Base-by-base conservation (phyloP, 2,888 invertebrate species). In the Eupeodes latifasciatus region DNA sequence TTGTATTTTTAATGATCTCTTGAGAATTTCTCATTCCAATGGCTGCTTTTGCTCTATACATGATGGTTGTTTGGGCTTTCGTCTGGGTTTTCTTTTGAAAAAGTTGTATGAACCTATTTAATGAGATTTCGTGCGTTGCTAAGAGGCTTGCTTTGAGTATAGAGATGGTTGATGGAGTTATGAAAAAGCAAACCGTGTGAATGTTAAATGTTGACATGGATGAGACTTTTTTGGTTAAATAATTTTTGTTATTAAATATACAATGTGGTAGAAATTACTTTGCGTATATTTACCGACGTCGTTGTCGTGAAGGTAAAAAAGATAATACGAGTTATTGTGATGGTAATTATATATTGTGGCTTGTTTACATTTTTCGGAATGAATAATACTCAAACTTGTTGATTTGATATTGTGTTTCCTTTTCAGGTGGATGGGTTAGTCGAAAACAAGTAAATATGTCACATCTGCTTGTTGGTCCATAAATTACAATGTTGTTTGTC, bases 1-100 rank as follows among this genome's bases (percentile, higher is more conserved):
- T 64, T 64, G 81, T 81, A 75, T 74, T 80, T 81, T 88, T 81
- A 88, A 88, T 85, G 88, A 81, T 85, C 78, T 88, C 77, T 85
- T 88, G 85, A 78, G 88, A 81, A 85, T 88, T 81, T 88, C 78
- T 75, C 62, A 74, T 66, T 67, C 81, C 57, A 74, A 83, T 71
- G 36, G 51, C 19, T 10, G 6, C n/a, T 36, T 16, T 59, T 36
- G 47, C 34, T 5, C 5, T 62, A 4, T 6, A 11, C n/a, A 19
- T 40, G 69, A 9, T 36, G 7, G 47, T 47, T 47, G 4, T 9
- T 11, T 34, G 44, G 80, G 64, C 79, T 87, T 87, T 87, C 80
- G 72, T 77, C 80, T 69, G 74, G 71, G 81, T 77, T 88, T 84
- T 88, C 88, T 69, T 62, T 64, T 7, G 4, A 49, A 47, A 72